phyloP scores from a whole-genome alignment of 2,113 vertebrate genomes.

The Lutjanus erythropterus region DNA sequence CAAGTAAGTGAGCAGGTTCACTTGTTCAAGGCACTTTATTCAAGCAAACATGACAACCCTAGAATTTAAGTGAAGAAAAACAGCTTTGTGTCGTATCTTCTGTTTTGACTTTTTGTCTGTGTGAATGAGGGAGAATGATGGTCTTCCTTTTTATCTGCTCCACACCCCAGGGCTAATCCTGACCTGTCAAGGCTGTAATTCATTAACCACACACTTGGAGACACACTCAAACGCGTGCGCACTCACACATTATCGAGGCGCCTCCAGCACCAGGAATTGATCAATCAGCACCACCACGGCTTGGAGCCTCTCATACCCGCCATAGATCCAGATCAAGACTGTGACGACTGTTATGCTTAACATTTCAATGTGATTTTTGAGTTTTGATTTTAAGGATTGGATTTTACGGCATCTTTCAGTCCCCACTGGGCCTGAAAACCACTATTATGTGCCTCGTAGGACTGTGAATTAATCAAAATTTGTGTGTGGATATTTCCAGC shows the following conservation, averaged over 20 bases:
- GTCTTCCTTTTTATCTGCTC: conserved; percentile 64
- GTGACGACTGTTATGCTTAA: background rate
- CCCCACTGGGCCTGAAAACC: background rate
- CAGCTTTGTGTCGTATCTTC: background rate
- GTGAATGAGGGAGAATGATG: conserved; percentile 36
- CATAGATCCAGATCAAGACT: conserved; percentile 20
- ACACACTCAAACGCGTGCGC: conserved; percentile 25
- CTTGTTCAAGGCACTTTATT: background rate
- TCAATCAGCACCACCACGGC: conserved; percentile 56
- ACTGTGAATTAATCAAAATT: background rate
- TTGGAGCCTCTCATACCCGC: conserved; percentile 47
- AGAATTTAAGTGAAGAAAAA: background rate
- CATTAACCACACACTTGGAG: conserved; percentile 55
- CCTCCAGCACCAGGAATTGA: conserved; percentile 48
- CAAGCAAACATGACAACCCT: background rate
- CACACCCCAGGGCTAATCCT: conserved; percentile 57
- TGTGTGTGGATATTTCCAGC: background rate
- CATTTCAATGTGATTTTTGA: conserved; percentile 18
- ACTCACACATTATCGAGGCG: conserved; percentile 25
- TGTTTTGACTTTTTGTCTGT: conserved; percentile 29
- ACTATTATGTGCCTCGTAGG: background rate
- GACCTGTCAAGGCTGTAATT: conserved; percentile 71
- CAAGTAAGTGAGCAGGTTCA: no score
- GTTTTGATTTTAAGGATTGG: conserved; percentile 3
- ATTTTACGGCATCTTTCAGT: conserved; percentile 1